These are phyloP conservation scores for Sesamia nonagrioides DNA, from an alignment of 1,140 invertebrate species.

Conservation along the genomic window DNA sequence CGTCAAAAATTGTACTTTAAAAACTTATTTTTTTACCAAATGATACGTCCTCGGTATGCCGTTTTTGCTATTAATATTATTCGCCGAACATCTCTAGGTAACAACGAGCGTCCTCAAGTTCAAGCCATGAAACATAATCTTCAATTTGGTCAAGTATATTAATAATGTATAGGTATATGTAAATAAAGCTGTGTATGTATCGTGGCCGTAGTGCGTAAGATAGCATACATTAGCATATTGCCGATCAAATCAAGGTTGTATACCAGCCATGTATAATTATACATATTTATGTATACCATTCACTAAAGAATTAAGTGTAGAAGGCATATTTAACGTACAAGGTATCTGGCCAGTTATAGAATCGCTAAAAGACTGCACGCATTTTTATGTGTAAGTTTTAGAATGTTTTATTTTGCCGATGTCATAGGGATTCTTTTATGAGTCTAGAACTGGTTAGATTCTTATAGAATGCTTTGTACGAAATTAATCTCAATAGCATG, in stretches of 20 bases:
- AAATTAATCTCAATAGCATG: too few species aligned
- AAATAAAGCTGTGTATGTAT: conserved; percentile 11
- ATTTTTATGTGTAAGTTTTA: not conserved
- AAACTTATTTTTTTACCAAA: not conserved
- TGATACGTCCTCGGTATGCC: not conserved
- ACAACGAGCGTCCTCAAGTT: conserved; percentile 1
- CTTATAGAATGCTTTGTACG: too few species aligned
- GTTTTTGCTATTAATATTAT: not conserved
- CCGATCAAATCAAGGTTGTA: conserved; percentile 64
- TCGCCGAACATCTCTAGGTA: conserved; percentile 21
- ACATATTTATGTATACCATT: conserved; percentile 39
- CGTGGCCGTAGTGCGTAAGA: conserved; percentile 33
- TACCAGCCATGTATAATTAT: conserved; percentile 48
- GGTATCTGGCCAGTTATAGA: not conserved
- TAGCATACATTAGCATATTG: conserved; percentile 64
- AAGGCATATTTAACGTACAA: not conserved
- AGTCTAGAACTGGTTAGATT: too few species aligned
- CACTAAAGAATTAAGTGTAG: conserved; percentile 6
- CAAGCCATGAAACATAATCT: conserved; percentile 31
- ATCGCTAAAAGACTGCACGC: too few species aligned
- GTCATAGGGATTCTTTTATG: too few species aligned
- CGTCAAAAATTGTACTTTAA: not conserved
- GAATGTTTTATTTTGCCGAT: too few species aligned
- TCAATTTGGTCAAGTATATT: conserved; percentile 34
- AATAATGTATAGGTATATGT: conserved; percentile 32